Evolutionary conservation across 2,888 invertebrate species (phyloP).

Genomic region (Crioceris asparagi): DNA sequence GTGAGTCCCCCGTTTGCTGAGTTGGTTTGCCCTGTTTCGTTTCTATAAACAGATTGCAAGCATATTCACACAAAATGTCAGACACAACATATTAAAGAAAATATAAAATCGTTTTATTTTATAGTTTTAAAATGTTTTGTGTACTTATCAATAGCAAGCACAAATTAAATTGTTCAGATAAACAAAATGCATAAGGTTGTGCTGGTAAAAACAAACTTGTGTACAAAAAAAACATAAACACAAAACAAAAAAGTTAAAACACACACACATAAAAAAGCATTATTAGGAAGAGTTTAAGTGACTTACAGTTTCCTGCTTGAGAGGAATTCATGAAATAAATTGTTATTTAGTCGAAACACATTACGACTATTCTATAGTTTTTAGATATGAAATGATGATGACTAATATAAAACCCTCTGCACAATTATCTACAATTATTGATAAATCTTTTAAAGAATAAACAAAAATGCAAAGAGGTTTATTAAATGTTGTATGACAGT

Average conservation of each 20-base stretch:
- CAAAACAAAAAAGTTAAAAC: conserved; percentile 14
- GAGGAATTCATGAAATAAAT: conserved; percentile 41
- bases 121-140: no score
- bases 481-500: no score
- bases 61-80: conserved; percentile 5
- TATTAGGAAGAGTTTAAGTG: conserved; percentile 19
- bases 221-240: conserved; percentile 18
- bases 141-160: no score
- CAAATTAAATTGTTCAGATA: no score
- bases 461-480: no score
- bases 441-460: no score
- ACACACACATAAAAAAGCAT: conserved; percentile 18
- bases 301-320: conserved; percentile 72
- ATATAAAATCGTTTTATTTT: conserved; percentile 6
- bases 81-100: conserved; percentile 1
- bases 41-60: conserved; percentile 49
- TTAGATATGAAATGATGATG: no score
- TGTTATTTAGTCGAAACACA: neutral
- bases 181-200: no score
- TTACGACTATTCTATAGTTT: no score
- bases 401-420: no score
- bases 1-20: conserved; percentile 81
- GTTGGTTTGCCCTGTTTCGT: conserved; percentile 81
- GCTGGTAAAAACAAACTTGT: conserved; percentile 18
- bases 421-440: no score